Base-by-base conservation (phyloP, 2,888 invertebrate species). In the Thysanoteuthis rhombus region DNA sequence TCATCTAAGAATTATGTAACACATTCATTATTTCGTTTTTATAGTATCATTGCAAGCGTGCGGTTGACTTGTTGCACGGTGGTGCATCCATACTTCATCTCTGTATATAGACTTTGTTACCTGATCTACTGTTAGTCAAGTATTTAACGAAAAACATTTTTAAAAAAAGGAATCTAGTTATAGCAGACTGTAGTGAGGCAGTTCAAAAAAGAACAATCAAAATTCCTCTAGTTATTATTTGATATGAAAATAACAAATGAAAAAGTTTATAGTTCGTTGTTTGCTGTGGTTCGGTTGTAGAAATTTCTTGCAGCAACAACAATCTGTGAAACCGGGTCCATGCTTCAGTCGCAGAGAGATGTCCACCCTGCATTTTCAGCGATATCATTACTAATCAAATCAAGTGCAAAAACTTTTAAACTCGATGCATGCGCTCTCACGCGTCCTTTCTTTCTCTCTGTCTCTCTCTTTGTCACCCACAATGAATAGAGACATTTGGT, bases 81-180 rank as follows among this genome's bases (percentile, higher is more conserved):
- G n/a, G 75, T 75, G n/a, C 75, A 75, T 75, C 75, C 75, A 75
- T 75, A 75, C 75, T 75, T 75, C n/a, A 75, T 75, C n/a, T 75
- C 75, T 75, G n/a, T 75, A 75, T 75, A 75, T 75, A 75, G 75
- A 75, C 75, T 75, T 75, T 75, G 75, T 75, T 36, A 75, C 75
- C 75, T 75, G 75, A 75, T 75, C 75, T 75, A 75, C 75, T 75
- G 75, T 75, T 75, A 8, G 58, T 28, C 3, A 12, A 75, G 75
- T 75, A 75, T 75, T 75, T 12, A n/a, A n/a, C 75, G 16, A 75
- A 75, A 75, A 75, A n/a, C 8, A 25, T 25, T 58, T 32, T 12
- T 22, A 52, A 52, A 52, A 25, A 10, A 75, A 75, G 75, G 75
- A 75, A 75, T 75, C n/a, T 75, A 4, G 52, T 75, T n/a, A 19